Evolutionary conservation across 2,113 vertebrate genomes (phyloP), one percentile per base, ranked within the genome.

Genomic region (Engraulis encrasicolus): DNA sequence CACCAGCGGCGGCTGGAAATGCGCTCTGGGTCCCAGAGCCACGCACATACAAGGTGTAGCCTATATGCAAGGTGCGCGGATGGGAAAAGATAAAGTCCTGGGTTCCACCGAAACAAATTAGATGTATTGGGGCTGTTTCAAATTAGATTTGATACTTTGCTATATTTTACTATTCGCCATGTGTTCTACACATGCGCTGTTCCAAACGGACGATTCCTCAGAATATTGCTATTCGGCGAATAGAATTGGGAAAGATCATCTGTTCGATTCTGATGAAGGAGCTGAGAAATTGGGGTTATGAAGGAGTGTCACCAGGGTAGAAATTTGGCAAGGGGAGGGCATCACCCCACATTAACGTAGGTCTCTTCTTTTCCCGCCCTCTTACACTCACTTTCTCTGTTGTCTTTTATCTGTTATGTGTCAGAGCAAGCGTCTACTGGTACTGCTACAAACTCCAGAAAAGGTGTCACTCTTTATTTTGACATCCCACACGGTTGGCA

Each of bases 1-100:
- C 96, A 95, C 94, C 94, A 87, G 92, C 90, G 89, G 92, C 81
- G 92, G 93, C 93, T 88, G 93, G 94, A 91, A 91, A 93, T 90
- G 94, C 86, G 88, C 91, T 71, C 86, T 86, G 48, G 86, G 78
- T 90, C 89, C 91, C 82, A 85, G 83, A 80, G 80, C 82, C 84
- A 89, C 85, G 90, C 93, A 91, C 93, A 93, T 83, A 90, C 84
- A 71, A 71, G 38, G 23, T 11, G 27, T 23, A n/a, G n/a, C n/a
- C n/a, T n/a, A 23, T 36, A 38, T 19, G 83, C 18, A 81, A 20
- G 18, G 7, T 34, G 48, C 52, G 66, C 27, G 12, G 31, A 15
- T 74, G 66, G 66, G 27, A 36, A 15, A 31, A 15, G 31, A 14
- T 45, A 15, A 74, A 34, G 11, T 74, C 66, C 27, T 23, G 52